Base-by-base conservation (phyloP, 2,113 vertebrate genomes). In the Tetrax tetrax region DNA sequence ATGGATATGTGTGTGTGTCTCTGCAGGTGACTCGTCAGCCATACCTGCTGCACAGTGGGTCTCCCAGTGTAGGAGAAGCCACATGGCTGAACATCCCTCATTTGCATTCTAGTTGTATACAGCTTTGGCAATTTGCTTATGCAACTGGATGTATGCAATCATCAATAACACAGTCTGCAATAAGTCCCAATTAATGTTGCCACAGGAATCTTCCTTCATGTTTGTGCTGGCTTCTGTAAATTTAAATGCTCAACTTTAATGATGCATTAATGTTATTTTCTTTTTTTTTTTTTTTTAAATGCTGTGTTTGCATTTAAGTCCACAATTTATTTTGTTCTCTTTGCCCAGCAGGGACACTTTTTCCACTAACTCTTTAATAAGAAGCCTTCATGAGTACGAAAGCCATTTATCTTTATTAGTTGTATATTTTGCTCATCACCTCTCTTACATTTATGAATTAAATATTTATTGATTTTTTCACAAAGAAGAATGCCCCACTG, bases 351-450 rank as follows among this genome's bases (percentile, higher is more conserved):
- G 95, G 93, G 54, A 76, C 28, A 41, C 33, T 91, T 95, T 94
- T 94, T 60, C 76, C 74, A 92, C 77, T 79, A 53, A 50, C 18
- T 95, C 61, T 95, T 93, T 94, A 95, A 79, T 93, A 87, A 95
- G 81, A 92, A 87, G 48, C 69, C 50, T 85, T 79, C 66, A 56
- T 63, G 83, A 95, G 54, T 65, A 85, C 0, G 0, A 89, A 87
- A 87, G 43, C 41, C 59, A 95, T 96, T 95, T 92, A 43, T 95
- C 94, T 96, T 95, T 95, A 91, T 95, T 96, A 95, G 92, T 72
- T 82, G 54, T 83, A 38, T 69, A 87, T 95, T 97, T 95, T 96
- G 50, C 69, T 95, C 77, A 47, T 95, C 81, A 79, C 41, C 74
- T 74, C 63, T 65, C 85, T 88, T 95, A 86, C 43, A 56, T 94